Evolutionary conservation across 2,888 invertebrate genomes (phyloP).

Genomic region (Sipunculus nudus): DNA sequence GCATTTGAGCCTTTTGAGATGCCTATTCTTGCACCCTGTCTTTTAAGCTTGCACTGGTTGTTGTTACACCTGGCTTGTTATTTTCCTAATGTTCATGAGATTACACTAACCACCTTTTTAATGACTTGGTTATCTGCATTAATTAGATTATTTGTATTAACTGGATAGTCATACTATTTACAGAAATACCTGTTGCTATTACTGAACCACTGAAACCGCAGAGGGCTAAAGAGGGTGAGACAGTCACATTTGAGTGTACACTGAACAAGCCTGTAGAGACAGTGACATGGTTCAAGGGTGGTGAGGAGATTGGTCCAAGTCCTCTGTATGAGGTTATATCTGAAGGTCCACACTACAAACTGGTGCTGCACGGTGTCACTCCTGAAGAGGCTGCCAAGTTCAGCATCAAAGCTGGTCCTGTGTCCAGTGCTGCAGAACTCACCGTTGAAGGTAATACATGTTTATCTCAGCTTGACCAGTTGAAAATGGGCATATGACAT

Average conservation of each 20-base stretch:
- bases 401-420: slow-evolving; percentile 53
- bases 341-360: slow-evolving; percentile 74
- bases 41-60: too few species aligned
- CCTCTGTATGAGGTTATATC: slow-evolving; percentile 81
- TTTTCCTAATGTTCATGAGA: too few species aligned
- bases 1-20: too few species aligned
- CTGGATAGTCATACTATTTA: too few species aligned
- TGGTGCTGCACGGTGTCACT: slow-evolving; percentile 49
- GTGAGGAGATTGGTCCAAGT: slow-evolving; percentile 48
- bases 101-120: too few species aligned
- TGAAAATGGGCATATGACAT: too few species aligned
- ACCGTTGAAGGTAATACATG: slow-evolving; percentile 94
- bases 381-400: slow-evolving; percentile 62
- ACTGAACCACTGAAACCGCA: slow-evolving; percentile 53
- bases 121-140: too few species aligned
- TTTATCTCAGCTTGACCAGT: too few species aligned
- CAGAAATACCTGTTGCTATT: slow-evolving; percentile 42
- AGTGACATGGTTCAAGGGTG: slow-evolving; percentile 64
- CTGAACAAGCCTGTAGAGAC: slow-evolving; percentile 55
- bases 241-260: slow-evolving; percentile 56
- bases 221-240: slow-evolving; percentile 53
- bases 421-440: slow-evolving; percentile 73
- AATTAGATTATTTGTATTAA: too few species aligned
- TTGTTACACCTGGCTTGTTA: too few species aligned
- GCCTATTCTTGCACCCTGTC: too few species aligned